Base-by-base conservation (phyloP, 1,140 invertebrate genomes). In the Drosophila tristis region DNA sequence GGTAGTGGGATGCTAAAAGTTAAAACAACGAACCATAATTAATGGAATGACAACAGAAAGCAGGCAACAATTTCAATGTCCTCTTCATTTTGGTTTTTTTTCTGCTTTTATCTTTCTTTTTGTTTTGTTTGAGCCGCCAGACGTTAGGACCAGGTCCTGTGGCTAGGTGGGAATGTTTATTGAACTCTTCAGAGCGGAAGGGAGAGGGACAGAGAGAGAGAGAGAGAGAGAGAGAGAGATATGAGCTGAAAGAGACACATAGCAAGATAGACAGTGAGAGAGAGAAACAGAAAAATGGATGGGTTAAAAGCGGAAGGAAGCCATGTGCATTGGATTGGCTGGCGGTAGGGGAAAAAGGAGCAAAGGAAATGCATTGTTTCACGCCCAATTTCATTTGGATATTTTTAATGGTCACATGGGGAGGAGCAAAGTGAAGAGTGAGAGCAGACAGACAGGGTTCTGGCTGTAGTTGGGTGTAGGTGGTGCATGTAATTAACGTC, bases 31-130 rank as follows among this genome's bases (percentile, higher is more conserved):
- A 87, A 82, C 84, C 84, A 87, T 87, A 87, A 87, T 87, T 87
- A 87, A 87, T 87, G 84, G 84, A 89, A 87, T 89, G 84, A 89
- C 84, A 87, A 87, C 84, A 87, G 89, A 87, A 84, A 89, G 84
- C 84, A 79, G 82, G 65, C 79, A 84, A 84, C 84, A 79, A 80
- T 87, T 86, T 74, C 80, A 89, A 82, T 74, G 61, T 29, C 79
- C 50, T 45, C 15, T 15, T 5, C 59, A 25, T 43, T 66, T 55
- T 47, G 23, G 31, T 31, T 42, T 43, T 29, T 26, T 31, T 42
- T 35, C 20, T 57, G 23, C 16, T 15, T 68, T 47, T 23, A 13
- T 47, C 20, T 26, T 13, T 5, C 8, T 4, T 13, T 39, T n/a
- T 62, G 47, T 39, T 35, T 5, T 26, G 31, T 11, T 9, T 55